A percentile compares a stretch with the other conserved stretches of the same genome.
Conservation (phyloP, 2,888 invertebrate genomes). For the Leucozona laternaria region DNA sequence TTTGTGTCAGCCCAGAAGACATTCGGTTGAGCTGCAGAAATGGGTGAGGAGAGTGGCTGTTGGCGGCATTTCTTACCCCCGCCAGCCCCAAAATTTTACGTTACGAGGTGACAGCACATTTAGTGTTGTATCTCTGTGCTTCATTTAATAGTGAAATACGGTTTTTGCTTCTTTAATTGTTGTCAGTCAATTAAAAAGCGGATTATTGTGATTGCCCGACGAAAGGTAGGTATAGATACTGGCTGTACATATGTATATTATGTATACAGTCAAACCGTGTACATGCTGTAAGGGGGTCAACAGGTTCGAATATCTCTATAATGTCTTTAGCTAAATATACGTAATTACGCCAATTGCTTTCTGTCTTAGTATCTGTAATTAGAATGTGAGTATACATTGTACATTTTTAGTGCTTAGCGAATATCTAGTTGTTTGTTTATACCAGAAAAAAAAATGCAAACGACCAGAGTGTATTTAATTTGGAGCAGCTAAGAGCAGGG, state of each 20-base stretch:
- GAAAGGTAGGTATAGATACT: neutral
- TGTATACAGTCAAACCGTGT: neutral
- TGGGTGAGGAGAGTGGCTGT: neutral
- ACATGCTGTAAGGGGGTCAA: slow-evolving; percentile 1
- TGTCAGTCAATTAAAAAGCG: slow-evolving; percentile 63
- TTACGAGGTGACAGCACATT: slow-evolving; percentile 23
- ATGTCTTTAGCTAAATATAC: neutral
- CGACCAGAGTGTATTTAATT: slow-evolving; percentile 38
- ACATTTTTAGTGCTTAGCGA: neutral
- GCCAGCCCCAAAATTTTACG: neutral
- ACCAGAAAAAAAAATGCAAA: slow-evolving; percentile 20
- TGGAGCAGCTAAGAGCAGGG: neutral
- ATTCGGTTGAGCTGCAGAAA: slow-evolving; percentile 11
- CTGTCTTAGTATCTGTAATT: slow-evolving; percentile 2
- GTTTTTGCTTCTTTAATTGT: slow-evolving; percentile 61
- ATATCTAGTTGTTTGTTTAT: slow-evolving; percentile 52
- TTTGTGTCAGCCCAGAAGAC: slow-evolving; percentile 52
- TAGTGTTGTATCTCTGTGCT: slow-evolving; percentile 1
- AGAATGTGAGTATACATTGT: neutral
- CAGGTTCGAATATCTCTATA: slow-evolving; percentile 10
- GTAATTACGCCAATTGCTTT: slow-evolving; percentile 27
- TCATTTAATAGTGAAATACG: slow-evolving; percentile 37
- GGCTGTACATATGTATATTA: no score
- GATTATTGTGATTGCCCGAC: slow-evolving; percentile 50
- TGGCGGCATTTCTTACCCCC: slow-evolving; percentile 17